These are phyloP conservation scores for Drosophila serrata DNA, from an alignment of 1,140 invertebrate species.

Conservation along the genomic window DNA sequence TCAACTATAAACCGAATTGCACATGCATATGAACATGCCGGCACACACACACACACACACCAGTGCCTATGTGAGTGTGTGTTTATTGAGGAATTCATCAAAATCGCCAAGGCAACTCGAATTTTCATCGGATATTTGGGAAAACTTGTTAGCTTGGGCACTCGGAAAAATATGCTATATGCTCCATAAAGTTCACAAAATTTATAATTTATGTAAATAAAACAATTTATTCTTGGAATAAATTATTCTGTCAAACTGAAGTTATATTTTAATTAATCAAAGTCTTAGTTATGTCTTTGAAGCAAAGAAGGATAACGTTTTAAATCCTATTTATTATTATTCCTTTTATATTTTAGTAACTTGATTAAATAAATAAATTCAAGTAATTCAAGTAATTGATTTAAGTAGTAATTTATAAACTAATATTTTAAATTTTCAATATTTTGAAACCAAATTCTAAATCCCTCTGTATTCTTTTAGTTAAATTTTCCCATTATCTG, in stretches of 20 bases:
- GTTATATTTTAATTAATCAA: neutral
- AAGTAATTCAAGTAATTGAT: neutral
- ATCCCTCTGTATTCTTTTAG: neutral
- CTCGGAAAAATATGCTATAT: conserved; percentile 9
- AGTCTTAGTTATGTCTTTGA: neutral
- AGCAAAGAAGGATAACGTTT: neutral
- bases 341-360: neutral
- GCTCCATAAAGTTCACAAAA: neutral
- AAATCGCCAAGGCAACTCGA: conserved; percentile 76
- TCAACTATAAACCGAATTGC: conserved; percentile 38
- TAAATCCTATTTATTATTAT: neutral
- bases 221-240: neutral
- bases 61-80: conserved; percentile 7
- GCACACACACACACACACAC: neutral
- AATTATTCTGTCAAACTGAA: neutral
- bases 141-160: conserved; percentile 44
- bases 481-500: neutral
- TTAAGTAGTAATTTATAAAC: neutral
- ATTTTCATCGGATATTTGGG: conserved; percentile 71
- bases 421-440: neutral
- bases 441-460: rapidly evolving
- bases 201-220: neutral
- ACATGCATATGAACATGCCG: conserved; percentile 20
- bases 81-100: conserved; percentile 76
- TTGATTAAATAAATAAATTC: neutral